Base-by-base conservation (phyloP, 2,888 invertebrate genomes). In the Ditula angustiorana region DNA sequence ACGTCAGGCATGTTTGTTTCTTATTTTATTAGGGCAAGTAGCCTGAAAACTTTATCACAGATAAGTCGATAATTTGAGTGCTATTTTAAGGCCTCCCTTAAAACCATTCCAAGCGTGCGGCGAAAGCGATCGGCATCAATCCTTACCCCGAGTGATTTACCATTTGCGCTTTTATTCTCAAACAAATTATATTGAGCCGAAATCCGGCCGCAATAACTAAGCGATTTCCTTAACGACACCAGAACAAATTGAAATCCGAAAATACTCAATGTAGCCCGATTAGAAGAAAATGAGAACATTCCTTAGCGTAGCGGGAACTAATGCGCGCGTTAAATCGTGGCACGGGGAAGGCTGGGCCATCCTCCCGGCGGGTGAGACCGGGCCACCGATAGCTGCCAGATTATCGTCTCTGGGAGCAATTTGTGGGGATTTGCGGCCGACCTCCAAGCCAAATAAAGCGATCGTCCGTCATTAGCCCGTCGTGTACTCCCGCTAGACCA, bases 401-500 rank as follows among this genome's bases (percentile, higher is more conserved):
- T 89, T 88, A 89, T 86, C 86, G 85, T 85, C 83, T 81, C 79
- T 77, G 74, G 68, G 72, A 84, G 84, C 87, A 88, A 88, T 89
- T 89, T 88, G 87, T 86, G 80, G 78, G 87, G 88, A 88, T 89
- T 88, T 88, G 83, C 77, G 84, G 83, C 71, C 79, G 80, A 86
- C 81, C 80, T 81, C 79, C 72, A 72, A 71, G 75, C 76, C 77
- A 75, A 82, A 81, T 83, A 79, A 80, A 78, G 70, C 79, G 75
- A 81, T 80, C 78, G 80, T 67, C 77, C 77, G 72, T 81, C 80
- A 81, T 84, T 83, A 82, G 71, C 73, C 67, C 70, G 72, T 67
- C 59, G 30, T 53, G 61, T 72, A 71, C 67, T 73, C 71, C 67
- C 72, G 71, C 71, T 72, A 69, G 69, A 71, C 72, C 74, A 74